Evolutionary conservation across 2,888 invertebrate species (phyloP), one percentile per base, ranked within the genome.

Genomic region (Aplocera efformata): DNA sequence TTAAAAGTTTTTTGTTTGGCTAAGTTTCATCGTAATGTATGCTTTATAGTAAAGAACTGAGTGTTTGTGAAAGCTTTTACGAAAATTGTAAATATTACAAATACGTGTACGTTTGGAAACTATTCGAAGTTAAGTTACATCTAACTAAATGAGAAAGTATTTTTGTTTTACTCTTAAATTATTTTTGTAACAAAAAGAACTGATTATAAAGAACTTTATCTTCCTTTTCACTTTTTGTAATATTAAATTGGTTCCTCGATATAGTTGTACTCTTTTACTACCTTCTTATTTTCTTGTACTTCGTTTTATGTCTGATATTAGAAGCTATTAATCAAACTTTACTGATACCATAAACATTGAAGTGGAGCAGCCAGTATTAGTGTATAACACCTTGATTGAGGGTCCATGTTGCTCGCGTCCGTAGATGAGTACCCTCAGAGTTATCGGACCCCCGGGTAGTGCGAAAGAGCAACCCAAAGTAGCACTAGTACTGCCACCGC

Each of bases 321-420:
- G n/a, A n/a, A n/a, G 35, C 32, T 45, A 45, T 40, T 36, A 36
- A 45, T 44, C 38, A 37, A n/a, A n/a, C n/a, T n/a, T n/a, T n/a
- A n/a, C n/a, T n/a, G n/a, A n/a, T n/a, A n/a, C n/a, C n/a, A n/a
- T n/a, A n/a, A n/a, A n/a, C n/a, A n/a, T n/a, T n/a, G n/a, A n/a
- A n/a, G n/a, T n/a, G n/a, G n/a, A n/a, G n/a, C n/a, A n/a, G n/a
- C n/a, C n/a, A n/a, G n/a, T n/a, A n/a, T n/a, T n/a, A n/a, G n/a
- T n/a, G n/a, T n/a, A n/a, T n/a, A n/a, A n/a, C n/a, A n/a, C n/a
- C n/a, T n/a, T n/a, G n/a, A n/a, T n/a, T n/a, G n/a, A n/a, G n/a
- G n/a, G n/a, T n/a, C n/a, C n/a, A n/a, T n/a, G n/a, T n/a, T n/a
- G n/a, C n/a, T n/a, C n/a, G n/a, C n/a, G n/a, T n/a, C n/a, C n/a